phyloP scores from a whole-genome alignment of 2,797 vertebrate species.

The Yasuhikotakia modesta region DNA sequence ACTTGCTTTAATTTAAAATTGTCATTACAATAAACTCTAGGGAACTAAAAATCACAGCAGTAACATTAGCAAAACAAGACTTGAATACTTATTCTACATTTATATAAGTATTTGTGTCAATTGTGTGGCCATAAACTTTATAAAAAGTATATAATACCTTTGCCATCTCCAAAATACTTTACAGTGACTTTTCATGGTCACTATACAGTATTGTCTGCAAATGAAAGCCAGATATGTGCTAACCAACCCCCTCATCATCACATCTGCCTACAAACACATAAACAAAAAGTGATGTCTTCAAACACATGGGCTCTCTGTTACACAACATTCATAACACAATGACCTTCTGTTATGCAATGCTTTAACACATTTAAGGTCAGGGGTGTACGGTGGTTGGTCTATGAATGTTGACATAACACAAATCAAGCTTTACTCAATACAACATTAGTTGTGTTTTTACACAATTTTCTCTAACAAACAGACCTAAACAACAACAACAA shows the following conservation, averaged over 20 bases:
- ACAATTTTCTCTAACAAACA: background rate
- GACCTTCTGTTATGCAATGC: background rate
- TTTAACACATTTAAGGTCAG: constrained; percentile 22
- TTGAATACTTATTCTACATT: background rate
- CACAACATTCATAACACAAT: background rate
- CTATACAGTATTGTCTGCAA: background rate
- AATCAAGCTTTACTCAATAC: background rate
- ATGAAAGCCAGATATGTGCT: constrained; percentile 3
- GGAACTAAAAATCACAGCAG: background rate
- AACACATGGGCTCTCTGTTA: background rate
- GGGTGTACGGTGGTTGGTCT: background rate
- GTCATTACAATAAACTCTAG: too few species aligned
- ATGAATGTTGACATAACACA: background rate
- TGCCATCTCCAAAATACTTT: background rate
- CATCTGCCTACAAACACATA: constrained; percentile 4
- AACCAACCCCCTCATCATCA: background rate
- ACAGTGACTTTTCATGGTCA: background rate
- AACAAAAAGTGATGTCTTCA: constrained; percentile 6
- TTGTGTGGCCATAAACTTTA: background rate
- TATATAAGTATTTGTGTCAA: background rate
- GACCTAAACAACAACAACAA: too few species aligned
- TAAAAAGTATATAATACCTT: background rate
- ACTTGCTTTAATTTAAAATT: too few species aligned
- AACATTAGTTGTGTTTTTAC: background rate
- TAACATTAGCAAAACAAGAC: background rate